Percentiles rank a stretch among this genome's conserved stretches.
Conservation (phyloP, 2,888 invertebrate species). For the Dryobotodes eremita region DNA sequence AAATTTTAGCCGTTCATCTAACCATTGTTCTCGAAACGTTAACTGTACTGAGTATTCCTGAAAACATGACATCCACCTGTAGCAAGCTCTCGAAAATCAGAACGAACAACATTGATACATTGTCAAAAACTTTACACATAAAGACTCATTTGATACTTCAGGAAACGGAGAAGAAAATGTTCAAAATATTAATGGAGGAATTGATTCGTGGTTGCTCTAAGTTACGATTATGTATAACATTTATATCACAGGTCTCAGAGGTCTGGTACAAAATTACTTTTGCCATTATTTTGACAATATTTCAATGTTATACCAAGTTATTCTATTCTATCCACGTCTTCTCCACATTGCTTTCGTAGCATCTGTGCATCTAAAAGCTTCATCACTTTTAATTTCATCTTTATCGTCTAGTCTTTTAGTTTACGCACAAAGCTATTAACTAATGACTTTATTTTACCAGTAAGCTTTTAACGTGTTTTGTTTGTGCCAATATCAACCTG, state of each 20-base stretch:
- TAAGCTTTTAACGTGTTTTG: slow-evolving; percentile 71
- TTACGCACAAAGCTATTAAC: slow-evolving; percentile 71
- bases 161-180: neutral
- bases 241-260: neutral
- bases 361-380: slow-evolving; percentile 68
- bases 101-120: slow-evolving; percentile 60
- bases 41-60: slow-evolving; percentile 99
- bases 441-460: slow-evolving; percentile 66
- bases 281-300: slow-evolving; percentile 71
- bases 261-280: neutral
- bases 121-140: slow-evolving; percentile 56
- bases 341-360: slow-evolving; percentile 53
- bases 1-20: slow-evolving; percentile 97
- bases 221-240: slow-evolving; percentile 9
- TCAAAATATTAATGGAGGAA: neutral
- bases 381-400: slow-evolving; percentile 42
- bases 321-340: slow-evolving; percentile 48
- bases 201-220: slow-evolving; percentile 8
- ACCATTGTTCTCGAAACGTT: slow-evolving; percentile 99
- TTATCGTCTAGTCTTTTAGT: slow-evolving; percentile 60
- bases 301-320: slow-evolving; percentile 63
- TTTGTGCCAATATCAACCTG: slow-evolving; percentile 76
- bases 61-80: slow-evolving; percentile 77
- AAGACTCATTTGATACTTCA: neutral
- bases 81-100: slow-evolving; percentile 27